Evolutionary conservation across 2,113 vertebrate genomes (phyloP), one percentile per base, ranked within the genome.

Genomic region (Procavia capensis): DNA sequence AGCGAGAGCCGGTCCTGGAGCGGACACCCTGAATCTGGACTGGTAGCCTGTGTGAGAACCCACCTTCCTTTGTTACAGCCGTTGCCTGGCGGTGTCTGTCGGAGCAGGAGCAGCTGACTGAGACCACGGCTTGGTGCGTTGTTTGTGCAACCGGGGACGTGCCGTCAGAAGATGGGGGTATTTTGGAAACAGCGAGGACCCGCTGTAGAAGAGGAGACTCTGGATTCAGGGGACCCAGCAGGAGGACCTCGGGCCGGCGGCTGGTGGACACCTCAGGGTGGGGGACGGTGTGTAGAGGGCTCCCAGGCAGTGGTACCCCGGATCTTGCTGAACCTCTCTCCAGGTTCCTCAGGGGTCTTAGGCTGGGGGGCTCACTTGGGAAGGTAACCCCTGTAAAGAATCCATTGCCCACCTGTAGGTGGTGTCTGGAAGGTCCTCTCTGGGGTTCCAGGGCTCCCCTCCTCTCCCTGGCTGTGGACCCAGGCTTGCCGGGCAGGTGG

Each of bases 401-500:
- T 6, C 54, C 6, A 6, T 41, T 22, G 63, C 50, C 17, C 24
- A 3, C 1, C 57, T 57, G 57, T 68, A 29, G 74, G 16, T 9
- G 17, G 7, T 70, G n/a, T n/a, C 22, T 11, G 9, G 43, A 41
- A 29, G 2, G 39, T 8, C n/a, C 24, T 54, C n/a, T 36, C 39
- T 39, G 39, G n/a, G n/a, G 43, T 20, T 10, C 1, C 7, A 2
- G 11, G 27, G 75, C 25, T 9, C 9, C 22, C 47, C 47, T n/a
- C 8, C 47, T 50, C 47, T 50, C 47, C 47, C 47, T 50, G 61
- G 8, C 24, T 27, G 31, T 66, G 5, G 31, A 6, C 19, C 24
- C 16, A 7, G 41, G 86, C 16, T n/a, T 11, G 41, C 5, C 0
- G 1, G 47, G n/a, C 3, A 22, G 14, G 31, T 2, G 36, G 0